These are phyloP conservation scores for Meganola albula DNA, from an alignment of 2,888 invertebrate species.

Conservation along the genomic window DNA sequence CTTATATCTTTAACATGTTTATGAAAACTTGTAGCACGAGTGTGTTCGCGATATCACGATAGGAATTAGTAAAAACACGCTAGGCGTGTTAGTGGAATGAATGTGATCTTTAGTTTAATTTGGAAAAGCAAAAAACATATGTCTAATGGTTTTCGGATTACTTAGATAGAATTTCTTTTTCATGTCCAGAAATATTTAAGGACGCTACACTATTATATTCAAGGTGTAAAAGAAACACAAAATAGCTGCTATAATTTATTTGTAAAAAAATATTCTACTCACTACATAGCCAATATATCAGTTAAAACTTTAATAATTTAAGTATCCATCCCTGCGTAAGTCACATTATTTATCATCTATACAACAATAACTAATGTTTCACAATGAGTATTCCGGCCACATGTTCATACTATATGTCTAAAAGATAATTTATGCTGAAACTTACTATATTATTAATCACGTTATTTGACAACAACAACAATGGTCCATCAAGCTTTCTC, in stretches of 20 bases:
- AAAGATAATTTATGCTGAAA: constrained; percentile 76
- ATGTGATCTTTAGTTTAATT: too few relatives aligned
- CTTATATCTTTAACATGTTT: too few relatives aligned
- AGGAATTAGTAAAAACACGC: too few relatives aligned
- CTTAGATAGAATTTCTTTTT: too few relatives aligned
- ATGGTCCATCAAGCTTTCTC: constrained; percentile 69
- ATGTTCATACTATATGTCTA: constrained; percentile 47
- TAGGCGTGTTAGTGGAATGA: too few relatives aligned
- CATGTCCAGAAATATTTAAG: too few relatives aligned
- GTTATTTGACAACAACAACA: constrained; percentile 56
- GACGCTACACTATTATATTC: too few relatives aligned
- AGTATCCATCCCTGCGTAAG: constrained; percentile 79
- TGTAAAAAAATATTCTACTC: constrained; percentile 85
- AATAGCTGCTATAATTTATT: constrained; percentile 80
- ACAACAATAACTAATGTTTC: constrained; percentile 74
- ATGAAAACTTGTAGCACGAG: too few relatives aligned
- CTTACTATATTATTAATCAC: constrained; percentile 53
- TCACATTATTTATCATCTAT: constrained; percentile 78
- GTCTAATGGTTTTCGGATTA: too few relatives aligned
- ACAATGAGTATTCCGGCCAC: constrained; percentile 74
- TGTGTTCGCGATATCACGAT: too few relatives aligned
- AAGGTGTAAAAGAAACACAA: constrained; percentile 6
- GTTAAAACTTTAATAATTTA: constrained; percentile 79
- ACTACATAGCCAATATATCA: constrained; percentile 82
- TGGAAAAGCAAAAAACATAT: too few relatives aligned